A percentile compares a stretch with the other conserved stretches of the same genome.
phyloP scores from a whole-genome alignment of 2,888 invertebrate species.

The Marasmarcha lunaedactyla region DNA sequence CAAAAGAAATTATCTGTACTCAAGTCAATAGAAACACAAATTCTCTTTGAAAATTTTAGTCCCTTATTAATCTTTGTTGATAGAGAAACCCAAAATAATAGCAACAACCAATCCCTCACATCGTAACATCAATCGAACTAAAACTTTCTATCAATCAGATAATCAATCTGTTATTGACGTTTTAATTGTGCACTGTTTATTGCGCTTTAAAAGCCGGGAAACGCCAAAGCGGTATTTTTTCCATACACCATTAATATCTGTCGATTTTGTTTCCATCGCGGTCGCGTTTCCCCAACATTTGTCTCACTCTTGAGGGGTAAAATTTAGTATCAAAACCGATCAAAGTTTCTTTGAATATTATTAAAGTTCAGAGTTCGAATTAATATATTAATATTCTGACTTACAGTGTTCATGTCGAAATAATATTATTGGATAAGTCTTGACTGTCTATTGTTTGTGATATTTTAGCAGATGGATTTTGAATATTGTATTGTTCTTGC shows the following conservation, averaged over 20 bases:
- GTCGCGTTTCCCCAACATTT: slow-evolving; percentile 27
- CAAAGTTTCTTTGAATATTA: no score
- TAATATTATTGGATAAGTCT: no score
- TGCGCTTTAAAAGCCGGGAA: slow-evolving; percentile 64
- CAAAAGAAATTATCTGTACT: no score
- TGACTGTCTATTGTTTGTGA: no score
- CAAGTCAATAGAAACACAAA: no score
- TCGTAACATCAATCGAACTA: neutral
- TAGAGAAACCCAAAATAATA: no score
- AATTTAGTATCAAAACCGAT: neutral
- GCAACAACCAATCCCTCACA: no score
- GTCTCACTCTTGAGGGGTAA: slow-evolving; percentile 10
- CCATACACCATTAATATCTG: slow-evolving; percentile 77
- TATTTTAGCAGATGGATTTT: slow-evolving; percentile 9
- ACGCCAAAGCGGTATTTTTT: slow-evolving; percentile 74
- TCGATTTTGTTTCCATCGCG: slow-evolving; percentile 72
- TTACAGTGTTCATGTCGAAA: no score
- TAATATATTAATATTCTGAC: no score
- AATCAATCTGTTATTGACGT: slow-evolving; percentile 63
- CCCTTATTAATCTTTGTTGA: no score
- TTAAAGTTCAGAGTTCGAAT: no score
- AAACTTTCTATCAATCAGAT: slow-evolving; percentile 37
- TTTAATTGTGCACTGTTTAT: slow-evolving; percentile 65
- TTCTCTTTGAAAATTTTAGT: no score
- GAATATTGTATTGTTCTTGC: neutral